Evolutionary conservation across 2,797 vertebrate genomes (phyloP), one percentile per base, ranked within the genome.

Genomic region (Vespertilio murinus): DNA sequence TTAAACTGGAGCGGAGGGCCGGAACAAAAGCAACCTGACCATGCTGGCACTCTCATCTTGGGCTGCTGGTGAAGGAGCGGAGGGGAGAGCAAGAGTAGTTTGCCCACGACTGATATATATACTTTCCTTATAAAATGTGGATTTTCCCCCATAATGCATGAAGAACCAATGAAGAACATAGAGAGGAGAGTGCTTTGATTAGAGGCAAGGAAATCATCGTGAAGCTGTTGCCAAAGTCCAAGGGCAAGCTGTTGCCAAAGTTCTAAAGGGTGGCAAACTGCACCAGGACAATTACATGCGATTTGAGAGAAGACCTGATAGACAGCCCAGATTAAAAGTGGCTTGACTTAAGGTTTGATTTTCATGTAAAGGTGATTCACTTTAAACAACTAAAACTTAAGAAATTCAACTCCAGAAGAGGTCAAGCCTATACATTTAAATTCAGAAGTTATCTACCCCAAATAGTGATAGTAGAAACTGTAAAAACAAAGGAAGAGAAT

Each of bases 401-500:
- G 30, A 52, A 52, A 56, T 61, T 79, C 69, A 64, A 86, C 23
- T 73, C 30, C 28, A 85, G 54, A 87, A 80, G 49, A 83, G 20
- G 54, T 42, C 22, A 80, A 13, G n/a, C 6, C 38, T 92, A 40
- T 12, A 90, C 59, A 84, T 75, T 89, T 86, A 87, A 93, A 82
- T 77, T 89, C 35, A 71, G 47, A 88, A 82, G 16, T 73, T 88
- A 78, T 13, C 54, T 38, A 75, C 6, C 47, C 73, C 23, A 91
- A 54, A 35, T 86, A 95, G 85, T 52, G n/a, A 86, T 2, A 88
- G 7, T 40, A 33, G 56, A 22, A 92, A 35, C n/a, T 69, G 18
- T 91, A 40, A 87, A 94, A 81, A 65, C 38, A 90, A 83, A 79
- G 67, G 18, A 87, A 91, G 81, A 79, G 40, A 59, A 56, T 52